A percentile compares a stretch with the other conserved stretches of the same genome.
Evolutionary conservation across 35 echinoderm and acorn worm genomes (phyloP).

Genomic region (Apostichopus japonicus): DNA sequence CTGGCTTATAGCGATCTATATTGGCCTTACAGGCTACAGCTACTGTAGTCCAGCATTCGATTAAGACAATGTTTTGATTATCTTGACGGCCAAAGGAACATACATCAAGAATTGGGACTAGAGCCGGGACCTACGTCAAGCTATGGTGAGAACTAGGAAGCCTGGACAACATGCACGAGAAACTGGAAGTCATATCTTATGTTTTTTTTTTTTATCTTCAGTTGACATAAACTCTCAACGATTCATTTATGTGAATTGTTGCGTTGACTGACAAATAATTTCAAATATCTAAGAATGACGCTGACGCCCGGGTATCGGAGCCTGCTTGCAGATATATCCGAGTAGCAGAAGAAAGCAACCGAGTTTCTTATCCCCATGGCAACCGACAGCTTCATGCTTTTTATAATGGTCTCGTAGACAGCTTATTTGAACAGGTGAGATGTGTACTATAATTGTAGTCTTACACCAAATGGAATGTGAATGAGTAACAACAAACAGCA

Average conservation of each 20-base stretch:
- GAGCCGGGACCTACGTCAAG: too few relatives aligned
- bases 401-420: not conserved
- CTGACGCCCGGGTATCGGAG: not conserved
- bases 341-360: not conserved
- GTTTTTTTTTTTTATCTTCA: not conserved
- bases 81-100: too few relatives aligned
- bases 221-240: not conserved
- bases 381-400: not conserved
- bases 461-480: not conserved
- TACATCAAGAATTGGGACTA: too few relatives aligned
- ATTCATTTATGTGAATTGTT: not conserved
- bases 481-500: not conserved
- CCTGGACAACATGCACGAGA: not conserved
- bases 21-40: too few relatives aligned
- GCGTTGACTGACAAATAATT: not conserved
- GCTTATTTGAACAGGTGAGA: not conserved
- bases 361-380: not conserved
- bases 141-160: too few relatives aligned
- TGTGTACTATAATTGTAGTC: not conserved
- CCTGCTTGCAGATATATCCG: not conserved
- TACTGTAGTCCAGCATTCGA: too few relatives aligned
- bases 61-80: too few relatives aligned
- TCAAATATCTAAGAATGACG: not conserved
- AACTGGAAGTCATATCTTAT: not conserved
- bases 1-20: too few relatives aligned